phyloP scores from a whole-genome alignment of 2,113 vertebrate species.

The Formicarius rufipectus region DNA sequence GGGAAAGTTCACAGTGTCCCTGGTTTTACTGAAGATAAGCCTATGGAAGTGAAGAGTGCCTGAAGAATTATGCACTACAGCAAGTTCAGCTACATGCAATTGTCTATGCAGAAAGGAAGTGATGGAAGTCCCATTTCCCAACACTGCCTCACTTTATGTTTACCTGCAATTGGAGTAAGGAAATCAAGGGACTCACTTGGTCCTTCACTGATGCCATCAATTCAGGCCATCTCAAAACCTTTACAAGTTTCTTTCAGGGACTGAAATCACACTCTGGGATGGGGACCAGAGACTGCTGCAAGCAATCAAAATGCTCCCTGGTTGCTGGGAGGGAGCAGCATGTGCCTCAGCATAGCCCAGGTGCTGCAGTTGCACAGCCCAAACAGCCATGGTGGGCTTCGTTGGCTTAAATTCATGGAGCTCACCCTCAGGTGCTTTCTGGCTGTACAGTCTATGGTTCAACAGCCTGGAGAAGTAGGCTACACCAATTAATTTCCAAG shows the following conservation, averaged over 20 bases:
- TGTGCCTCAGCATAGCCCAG: accelerated
- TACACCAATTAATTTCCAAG: neutral
- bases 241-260: neutral
- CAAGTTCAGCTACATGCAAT: neutral
- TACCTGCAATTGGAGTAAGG: neutral
- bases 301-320: neutral
- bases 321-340: neutral
- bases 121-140: neutral
- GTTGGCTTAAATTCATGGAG: accelerated
- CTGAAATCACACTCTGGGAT: neutral
- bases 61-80: neutral
- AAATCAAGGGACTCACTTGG: neutral
- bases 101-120: neutral
- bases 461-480: neutral
- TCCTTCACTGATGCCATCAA: neutral
- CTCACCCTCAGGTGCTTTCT: neutral
- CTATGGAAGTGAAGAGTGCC: neutral
- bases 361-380: neutral
- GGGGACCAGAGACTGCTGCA: neutral
- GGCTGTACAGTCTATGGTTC: neutral
- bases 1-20: neutral
- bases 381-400: neutral
- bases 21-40: neutral
- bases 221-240: neutral
- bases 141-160: neutral